Evolutionary conservation across 2,888 invertebrate species (phyloP).

Genomic region (Standfussiana lucernea): DNA sequence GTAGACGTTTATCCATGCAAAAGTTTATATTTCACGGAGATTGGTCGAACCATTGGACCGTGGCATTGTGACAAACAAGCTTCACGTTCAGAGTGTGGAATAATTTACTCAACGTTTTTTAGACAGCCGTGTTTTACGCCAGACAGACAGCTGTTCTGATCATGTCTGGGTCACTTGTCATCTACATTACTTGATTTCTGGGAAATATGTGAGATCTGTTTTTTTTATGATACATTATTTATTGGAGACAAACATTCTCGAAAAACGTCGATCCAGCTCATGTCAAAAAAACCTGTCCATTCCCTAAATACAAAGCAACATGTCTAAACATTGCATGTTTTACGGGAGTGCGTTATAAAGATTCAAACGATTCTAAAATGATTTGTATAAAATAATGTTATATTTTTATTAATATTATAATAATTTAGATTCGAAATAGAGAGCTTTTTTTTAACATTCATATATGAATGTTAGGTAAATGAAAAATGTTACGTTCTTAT

Average conservation of each 20-base stretch:
- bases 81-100: slow-evolving; percentile 5
- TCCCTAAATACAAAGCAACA: too few species aligned
- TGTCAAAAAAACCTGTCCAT: background rate
- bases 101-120: slow-evolving; percentile 2
- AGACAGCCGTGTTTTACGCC: background rate
- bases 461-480: too few species aligned
- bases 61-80: slow-evolving; percentile 3
- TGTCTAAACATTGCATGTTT: too few species aligned
- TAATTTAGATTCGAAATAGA: too few species aligned
- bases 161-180: background rate
- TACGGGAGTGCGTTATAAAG: too few species aligned
- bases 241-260: background rate
- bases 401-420: too few species aligned
- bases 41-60: background rate
- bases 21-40: slow-evolving; percentile 8
- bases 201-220: background rate
- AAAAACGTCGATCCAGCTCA: background rate
- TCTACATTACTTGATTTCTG: background rate
- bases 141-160: background rate
- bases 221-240: background rate
- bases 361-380: too few species aligned
- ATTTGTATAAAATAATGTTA: too few species aligned
- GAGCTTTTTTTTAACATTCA: too few species aligned
- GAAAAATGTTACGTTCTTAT: too few species aligned
- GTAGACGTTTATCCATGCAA: background rate